Percentiles rank a stretch among this genome's conserved stretches.
phyloP scores from a whole-genome alignment of 2,113 vertebrate species.

The Crotophaga sulcirostris region DNA sequence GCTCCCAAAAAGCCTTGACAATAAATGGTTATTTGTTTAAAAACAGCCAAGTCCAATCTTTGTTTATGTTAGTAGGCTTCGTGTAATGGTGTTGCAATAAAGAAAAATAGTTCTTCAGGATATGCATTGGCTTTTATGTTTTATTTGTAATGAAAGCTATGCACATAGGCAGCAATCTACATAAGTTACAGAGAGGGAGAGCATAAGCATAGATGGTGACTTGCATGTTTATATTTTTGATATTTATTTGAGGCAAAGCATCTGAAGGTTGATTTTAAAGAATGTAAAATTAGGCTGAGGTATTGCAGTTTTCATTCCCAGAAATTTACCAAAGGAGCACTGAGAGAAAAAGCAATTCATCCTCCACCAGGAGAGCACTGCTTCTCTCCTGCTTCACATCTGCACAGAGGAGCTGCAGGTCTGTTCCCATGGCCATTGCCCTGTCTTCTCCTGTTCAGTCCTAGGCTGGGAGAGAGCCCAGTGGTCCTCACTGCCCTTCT shows the following conservation, averaged over 20 bases:
- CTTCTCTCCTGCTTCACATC: conserved; percentile 13
- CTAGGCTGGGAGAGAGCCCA: background rate
- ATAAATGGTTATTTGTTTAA: conserved; percentile 66
- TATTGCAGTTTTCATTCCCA: background rate
- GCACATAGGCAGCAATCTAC: conserved; percentile 42
- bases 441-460: background rate
- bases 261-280: conserved; percentile 7
- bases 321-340: background rate
- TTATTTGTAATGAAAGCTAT: conserved; percentile 62
- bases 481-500: background rate
- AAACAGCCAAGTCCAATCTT: conserved; percentile 61
- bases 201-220: conserved; percentile 11
- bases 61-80: conserved; percentile 52
- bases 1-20: conserved; percentile 45
- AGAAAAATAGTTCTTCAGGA: conserved; percentile 47
- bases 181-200: conserved; percentile 50
- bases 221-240: conserved; percentile 50
- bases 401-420: background rate
- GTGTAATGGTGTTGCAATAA: conserved; percentile 56
- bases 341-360: background rate
- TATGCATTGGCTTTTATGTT: conserved; percentile 17
- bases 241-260: conserved; percentile 20
- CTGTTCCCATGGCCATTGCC: rapidly evolving
- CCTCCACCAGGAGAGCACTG: background rate
- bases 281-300: background rate